Conservation (phyloP, 1,140 invertebrate species). For the Drosophila jambulina region DNA sequence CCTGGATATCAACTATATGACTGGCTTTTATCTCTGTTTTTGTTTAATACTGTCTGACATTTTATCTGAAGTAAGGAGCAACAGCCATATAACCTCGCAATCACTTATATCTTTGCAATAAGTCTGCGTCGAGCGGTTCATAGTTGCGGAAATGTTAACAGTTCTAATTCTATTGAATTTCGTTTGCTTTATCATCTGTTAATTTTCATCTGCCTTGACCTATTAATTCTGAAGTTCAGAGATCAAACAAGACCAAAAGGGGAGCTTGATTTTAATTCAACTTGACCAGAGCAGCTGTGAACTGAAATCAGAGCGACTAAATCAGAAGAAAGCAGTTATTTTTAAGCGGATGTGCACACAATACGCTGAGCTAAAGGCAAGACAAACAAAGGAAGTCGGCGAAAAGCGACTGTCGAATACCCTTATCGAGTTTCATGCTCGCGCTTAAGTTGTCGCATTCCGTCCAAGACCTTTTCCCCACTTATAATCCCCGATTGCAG, state of each 20-base stretch:
- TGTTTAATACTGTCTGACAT: not conserved
- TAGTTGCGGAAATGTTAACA: not conserved
- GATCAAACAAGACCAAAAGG: not conserved
- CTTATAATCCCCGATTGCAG: slow-evolving; percentile 28
- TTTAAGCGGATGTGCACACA: slow-evolving; percentile 55
- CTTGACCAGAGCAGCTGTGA: slow-evolving; percentile 17
- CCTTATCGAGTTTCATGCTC: slow-evolving; percentile 29
- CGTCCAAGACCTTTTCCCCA: slow-evolving; percentile 9
- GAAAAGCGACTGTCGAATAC: slow-evolving; percentile 32
- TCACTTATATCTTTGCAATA: not conserved
- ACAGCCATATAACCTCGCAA: not conserved
- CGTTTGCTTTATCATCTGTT: not conserved
- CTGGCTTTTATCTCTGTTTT: not conserved
- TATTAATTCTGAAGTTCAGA: slow-evolving; percentile 16
- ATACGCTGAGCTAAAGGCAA: slow-evolving; percentile 31
- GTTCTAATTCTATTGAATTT: not conserved
- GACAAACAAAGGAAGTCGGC: slow-evolving; percentile 31
- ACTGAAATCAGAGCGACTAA: slow-evolving; percentile 37
- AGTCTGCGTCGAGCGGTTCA: not conserved
- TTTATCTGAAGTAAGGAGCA: slow-evolving; percentile 1
- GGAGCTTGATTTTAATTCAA: slow-evolving; percentile 9
- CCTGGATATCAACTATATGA: not conserved
- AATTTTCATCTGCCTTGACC: not conserved
- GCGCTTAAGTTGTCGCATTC: slow-evolving; percentile 24
- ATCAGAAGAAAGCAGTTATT: slow-evolving; percentile 64